Conservation (phyloP, 2,113 vertebrate genomes). For the Kryptolebias marmoratus region DNA sequence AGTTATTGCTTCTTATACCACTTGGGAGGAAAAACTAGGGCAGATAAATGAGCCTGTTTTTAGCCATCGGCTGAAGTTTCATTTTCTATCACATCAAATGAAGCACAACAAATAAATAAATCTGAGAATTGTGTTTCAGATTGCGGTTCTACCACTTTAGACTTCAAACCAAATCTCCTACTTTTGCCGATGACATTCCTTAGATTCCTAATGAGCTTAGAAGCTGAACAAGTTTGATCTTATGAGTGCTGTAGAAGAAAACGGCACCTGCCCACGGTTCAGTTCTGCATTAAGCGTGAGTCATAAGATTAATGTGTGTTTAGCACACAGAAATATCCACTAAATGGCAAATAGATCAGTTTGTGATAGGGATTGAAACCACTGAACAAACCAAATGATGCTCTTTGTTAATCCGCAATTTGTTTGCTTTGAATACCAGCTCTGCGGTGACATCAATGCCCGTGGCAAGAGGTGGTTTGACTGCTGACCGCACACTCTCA, state of each 20-base stretch:
- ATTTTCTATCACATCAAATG: no score
- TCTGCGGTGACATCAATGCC: slow-evolving; percentile 32
- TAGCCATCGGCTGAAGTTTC: no score
- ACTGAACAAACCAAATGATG: neutral
- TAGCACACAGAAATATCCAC: neutral
- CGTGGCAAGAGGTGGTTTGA: slow-evolving; percentile 49
- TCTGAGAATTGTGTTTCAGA: neutral
- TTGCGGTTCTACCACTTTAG: neutral
- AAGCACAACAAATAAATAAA: no score
- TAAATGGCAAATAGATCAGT: slow-evolving; percentile 11
- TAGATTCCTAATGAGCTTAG: slow-evolving; percentile 18
- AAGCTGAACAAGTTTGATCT: neutral
- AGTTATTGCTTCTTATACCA: neutral
- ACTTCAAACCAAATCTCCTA: neutral
- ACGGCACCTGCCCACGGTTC: neutral
- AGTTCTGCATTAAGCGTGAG: neutral
- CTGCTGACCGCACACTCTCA: slow-evolving; percentile 52
- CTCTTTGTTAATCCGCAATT: slow-evolving; percentile 32
- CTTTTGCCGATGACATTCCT: slow-evolving; percentile 2
- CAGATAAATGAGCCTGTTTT: neutral
- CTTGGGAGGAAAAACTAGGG: neutral
- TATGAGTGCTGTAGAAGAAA: neutral
- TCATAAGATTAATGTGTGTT: slow-evolving; percentile 6
- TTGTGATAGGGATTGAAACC: neutral
- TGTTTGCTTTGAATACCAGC: slow-evolving; percentile 56